These are phyloP conservation scores for Lasioglossum malachurum DNA, from an alignment of 2,888 invertebrate genomes.

Conservation along the genomic window DNA sequence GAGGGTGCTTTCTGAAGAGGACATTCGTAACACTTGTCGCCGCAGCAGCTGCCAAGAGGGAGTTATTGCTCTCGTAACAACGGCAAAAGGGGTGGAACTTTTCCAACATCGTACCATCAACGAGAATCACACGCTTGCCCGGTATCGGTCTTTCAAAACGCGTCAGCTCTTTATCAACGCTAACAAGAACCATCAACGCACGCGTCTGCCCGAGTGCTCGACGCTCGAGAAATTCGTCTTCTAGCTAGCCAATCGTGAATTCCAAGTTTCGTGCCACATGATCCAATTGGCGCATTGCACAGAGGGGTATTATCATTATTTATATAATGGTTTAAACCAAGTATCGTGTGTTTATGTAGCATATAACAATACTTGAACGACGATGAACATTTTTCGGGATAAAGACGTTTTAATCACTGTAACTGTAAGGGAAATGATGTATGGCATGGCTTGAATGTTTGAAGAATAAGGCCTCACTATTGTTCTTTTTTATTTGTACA, in stretches of 20 bases:
- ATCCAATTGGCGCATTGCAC: no score
- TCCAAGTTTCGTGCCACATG: not conserved
- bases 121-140: constrained; percentile 58
- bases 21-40: constrained; percentile 75
- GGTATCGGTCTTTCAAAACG: constrained; percentile 52
- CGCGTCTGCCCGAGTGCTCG: constrained; percentile 34
- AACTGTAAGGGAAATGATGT: no score
- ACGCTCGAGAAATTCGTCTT: constrained; percentile 39
- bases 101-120: constrained; percentile 58
- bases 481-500: no score
- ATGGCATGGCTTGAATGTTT: no score
- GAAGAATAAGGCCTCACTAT: no score
- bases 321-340: no score
- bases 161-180: constrained; percentile 57
- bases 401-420: no score
- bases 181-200: constrained; percentile 51
- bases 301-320: no score
- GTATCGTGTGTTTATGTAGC: no score
- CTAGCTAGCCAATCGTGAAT: not conserved
- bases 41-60: constrained; percentile 67
- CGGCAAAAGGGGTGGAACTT: constrained; percentile 57
- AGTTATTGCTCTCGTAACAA: constrained; percentile 72
- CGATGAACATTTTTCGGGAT: no score
- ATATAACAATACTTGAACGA: no score
- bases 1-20: constrained; percentile 67